Conservation (phyloP, 1,140 invertebrate species). For the Galleria mellonella region DNA sequence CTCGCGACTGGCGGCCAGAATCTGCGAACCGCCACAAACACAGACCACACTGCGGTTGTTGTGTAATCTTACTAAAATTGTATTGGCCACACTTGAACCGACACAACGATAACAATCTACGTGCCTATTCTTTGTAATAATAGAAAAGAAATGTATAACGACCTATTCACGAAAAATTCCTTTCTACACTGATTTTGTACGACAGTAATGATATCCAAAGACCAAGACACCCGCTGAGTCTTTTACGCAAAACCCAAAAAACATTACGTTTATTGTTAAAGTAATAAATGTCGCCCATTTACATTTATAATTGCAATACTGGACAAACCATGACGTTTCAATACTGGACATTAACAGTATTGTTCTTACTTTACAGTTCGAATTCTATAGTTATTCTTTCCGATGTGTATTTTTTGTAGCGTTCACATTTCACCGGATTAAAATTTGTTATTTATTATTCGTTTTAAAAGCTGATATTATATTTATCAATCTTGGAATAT, state of each 20-base stretch:
- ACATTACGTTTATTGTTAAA: slow-evolving; percentile 14
- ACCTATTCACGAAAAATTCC: slow-evolving; percentile 2
- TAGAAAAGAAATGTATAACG: slow-evolving; percentile 4
- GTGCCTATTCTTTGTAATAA: slow-evolving; percentile 12
- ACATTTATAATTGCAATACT: background rate
- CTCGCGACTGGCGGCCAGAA: slow-evolving; percentile 45
- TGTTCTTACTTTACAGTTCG: no score
- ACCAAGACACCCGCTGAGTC: slow-evolving; percentile 32
- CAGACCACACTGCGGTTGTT: slow-evolving; percentile 49
- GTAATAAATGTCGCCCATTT: slow-evolving; percentile 17
- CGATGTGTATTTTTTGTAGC: no score
- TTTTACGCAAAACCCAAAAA: slow-evolving; percentile 13
- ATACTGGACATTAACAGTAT: no score
- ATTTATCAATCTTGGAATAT: slow-evolving; percentile 28
- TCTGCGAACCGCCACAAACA: no score
- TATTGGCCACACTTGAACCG: no score
- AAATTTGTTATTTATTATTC: slow-evolving; percentile 7
- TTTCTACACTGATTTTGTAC: background rate
- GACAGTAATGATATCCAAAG: slow-evolving; percentile 36
- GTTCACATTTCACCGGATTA: no score
- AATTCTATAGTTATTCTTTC: no score
- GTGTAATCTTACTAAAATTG: slow-evolving; percentile 51
- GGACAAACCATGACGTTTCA: slow-evolving; percentile 1
- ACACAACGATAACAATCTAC: slow-evolving; percentile 33
- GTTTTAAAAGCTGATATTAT: slow-evolving; percentile 29